Base-by-base conservation (phyloP, 92 coral and sea anemone genomes). In the Epizoanthus illoricatus region DNA sequence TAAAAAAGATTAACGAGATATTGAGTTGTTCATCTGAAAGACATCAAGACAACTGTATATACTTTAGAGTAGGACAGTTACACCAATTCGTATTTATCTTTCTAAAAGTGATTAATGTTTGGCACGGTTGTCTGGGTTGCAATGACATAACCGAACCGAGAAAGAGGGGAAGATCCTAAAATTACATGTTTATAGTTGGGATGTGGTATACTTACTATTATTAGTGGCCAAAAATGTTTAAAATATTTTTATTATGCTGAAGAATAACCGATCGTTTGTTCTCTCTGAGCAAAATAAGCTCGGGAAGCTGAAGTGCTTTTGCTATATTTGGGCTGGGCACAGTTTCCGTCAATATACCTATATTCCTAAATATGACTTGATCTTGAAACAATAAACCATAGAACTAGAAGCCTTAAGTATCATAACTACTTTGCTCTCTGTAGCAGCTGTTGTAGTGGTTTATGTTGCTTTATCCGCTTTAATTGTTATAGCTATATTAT, bases 1-100 rank as follows among this genome's bases (percentile, higher is more conserved):
- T 8, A 66, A 39, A 13, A 68, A 41, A 16, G 73, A 68, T 68
- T 39, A 68, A 68, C 13, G 39, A 68, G 73, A 68, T 68, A 40
- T 39, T 68, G 49, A 28, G 36, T 39, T 68, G 10, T 33, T 33
- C 40, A 59, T n/a, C 71, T 66, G 7, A 36, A 66, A 66, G 42
- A 20, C 21, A 66, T 66, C 71, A 39, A 68, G 18, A 43, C 16
- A 33, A 68, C 19, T 5, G 41, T 68, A 12, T 33, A 33, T 28
- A 68, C 13, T 19, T 24, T 19, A 13, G 42, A 4, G n/a, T 68
- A 5, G 49, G 42, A 33, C 20, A 2, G 39, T 52, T 52, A 52
- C 15, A 45, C 6, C 49, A 42, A 66, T 33, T 3, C 42, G 20
- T 17, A 39, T 39, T 68, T 68, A 24, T 4, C 45, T 39, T 68